phyloP scores from a whole-genome alignment of 2,113 vertebrate species.

The Notothenia coriiceps region DNA sequence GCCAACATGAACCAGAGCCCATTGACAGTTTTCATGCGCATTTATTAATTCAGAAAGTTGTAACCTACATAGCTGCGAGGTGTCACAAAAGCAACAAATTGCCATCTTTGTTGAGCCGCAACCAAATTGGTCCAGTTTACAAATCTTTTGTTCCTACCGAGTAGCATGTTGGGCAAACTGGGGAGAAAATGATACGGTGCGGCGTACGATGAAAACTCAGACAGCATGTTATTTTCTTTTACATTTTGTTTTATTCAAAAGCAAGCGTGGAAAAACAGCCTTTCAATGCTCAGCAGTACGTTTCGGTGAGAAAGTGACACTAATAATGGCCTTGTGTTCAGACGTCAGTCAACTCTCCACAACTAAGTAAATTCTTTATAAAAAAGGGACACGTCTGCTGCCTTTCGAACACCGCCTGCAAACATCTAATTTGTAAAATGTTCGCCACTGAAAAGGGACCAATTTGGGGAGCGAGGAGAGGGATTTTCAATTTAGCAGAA shows the following conservation, averaged over 20 bases:
- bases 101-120: neutral
- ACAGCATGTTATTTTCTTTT: constrained; percentile 18
- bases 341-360: constrained; percentile 51
- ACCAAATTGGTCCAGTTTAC: constrained; percentile 45
- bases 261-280: constrained; percentile 32
- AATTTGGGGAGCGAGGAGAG: constrained; percentile 56
- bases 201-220: neutral
- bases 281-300: constrained; percentile 41
- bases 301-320: constrained; percentile 55
- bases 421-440: constrained; percentile 68
- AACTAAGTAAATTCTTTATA: constrained; percentile 57
- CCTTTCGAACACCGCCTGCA: constrained; percentile 48
- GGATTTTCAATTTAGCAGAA: constrained; percentile 61
- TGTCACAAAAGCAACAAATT: constrained; percentile 28
- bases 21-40: constrained; percentile 19
- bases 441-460: constrained; percentile 49
- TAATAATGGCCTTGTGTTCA: constrained; percentile 67
- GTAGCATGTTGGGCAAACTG: neutral
- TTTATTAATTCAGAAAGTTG: constrained; percentile 39
- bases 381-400: constrained; percentile 40
- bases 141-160: constrained; percentile 23
- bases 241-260: constrained; percentile 58
- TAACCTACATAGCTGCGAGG: neutral
- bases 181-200: neutral
- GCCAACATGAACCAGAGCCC: constrained; percentile 5